Evolutionary conservation across 2,113 vertebrate genomes (phyloP).

Genomic region (Prionailurus viverrinus): DNA sequence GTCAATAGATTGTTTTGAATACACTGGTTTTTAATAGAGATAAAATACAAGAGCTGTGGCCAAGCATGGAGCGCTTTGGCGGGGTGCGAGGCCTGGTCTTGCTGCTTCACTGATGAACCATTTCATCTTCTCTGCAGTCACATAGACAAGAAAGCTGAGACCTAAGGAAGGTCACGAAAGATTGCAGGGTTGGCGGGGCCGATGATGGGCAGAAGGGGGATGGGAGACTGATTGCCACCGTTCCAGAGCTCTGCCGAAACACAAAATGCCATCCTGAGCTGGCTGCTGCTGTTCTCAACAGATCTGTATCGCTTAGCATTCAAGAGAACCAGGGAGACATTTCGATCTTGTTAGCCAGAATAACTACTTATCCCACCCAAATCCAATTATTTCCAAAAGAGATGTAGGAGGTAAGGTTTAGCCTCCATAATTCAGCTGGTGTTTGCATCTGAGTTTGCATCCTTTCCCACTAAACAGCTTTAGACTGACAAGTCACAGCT

Average conservation of each 20-base stretch:
- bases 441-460: constrained; percentile 32
- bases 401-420: neutral
- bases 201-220: neutral
- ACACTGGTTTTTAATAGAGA: neutral
- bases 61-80: accelerated
- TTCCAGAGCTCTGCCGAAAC: neutral
- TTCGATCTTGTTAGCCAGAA: neutral
- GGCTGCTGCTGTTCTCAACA: neutral
- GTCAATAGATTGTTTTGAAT: accelerated
- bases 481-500: constrained; percentile 78
- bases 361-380: neutral
- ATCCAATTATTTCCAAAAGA: constrained; percentile 58
- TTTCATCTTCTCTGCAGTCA: accelerated
- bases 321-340: neutral
- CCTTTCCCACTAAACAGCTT: constrained; percentile 64
- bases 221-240: neutral
- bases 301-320: neutral
- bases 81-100: accelerated
- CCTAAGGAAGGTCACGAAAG: too few relatives aligned
- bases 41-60: neutral
- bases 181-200: accelerated
- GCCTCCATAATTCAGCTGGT: neutral
- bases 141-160: neutral
- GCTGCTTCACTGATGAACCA: accelerated
- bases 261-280: accelerated